Evolutionary conservation across 2,113 vertebrate genomes (phyloP), one percentile per base, ranked within the genome.

Genomic region (Camelus bactrianus): DNA sequence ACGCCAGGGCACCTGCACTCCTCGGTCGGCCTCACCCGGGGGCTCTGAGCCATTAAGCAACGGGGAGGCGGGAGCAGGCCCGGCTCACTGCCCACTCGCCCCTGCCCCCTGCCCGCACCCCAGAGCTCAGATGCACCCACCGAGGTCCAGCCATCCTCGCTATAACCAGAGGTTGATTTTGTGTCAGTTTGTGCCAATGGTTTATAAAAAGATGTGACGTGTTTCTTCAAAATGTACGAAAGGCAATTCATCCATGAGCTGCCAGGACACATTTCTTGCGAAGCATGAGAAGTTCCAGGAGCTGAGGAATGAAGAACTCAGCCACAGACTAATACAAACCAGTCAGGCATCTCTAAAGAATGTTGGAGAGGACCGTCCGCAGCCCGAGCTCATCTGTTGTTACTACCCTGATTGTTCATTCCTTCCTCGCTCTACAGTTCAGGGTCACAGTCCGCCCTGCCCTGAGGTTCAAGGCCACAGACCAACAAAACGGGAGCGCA

Each of bases 261-360:
- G 72, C 83, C 95, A 97, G 94, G 94, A 97, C 22, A 28, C 83
- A 70, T 92, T 93, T 82, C 52, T 95, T 5, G 0, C 0, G 26
- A 86, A 91, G 76, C 65, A 50, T 73, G 89, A 96, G 92, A 60
- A 46, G 58, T 42, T 35, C 64, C 46, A 92, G 70, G 42, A 86
- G 30, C 86, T 48, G 12, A 42, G 11, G 22, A 94, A 97, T 52
- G 95, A 65, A 87, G 95, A 95, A 92, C 9, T 79, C 92, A 60
- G 46, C 46, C 93, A n/a, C 81, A 81, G 69, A 50, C 81, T 13
- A 79, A 22, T 32, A 70, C 0, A 15, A 94, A 50, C 75, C 92
- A 89, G 72, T 10, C 77, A 6, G 5, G 50, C 60, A 12, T 42
- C 17, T 28, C 87, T 72, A 32, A 81, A 65, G 60, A 52, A 56